These are phyloP conservation scores for Tragelaphus scriptus DNA, from an alignment of 2,113 vertebrate genomes.

Conservation along the genomic window DNA sequence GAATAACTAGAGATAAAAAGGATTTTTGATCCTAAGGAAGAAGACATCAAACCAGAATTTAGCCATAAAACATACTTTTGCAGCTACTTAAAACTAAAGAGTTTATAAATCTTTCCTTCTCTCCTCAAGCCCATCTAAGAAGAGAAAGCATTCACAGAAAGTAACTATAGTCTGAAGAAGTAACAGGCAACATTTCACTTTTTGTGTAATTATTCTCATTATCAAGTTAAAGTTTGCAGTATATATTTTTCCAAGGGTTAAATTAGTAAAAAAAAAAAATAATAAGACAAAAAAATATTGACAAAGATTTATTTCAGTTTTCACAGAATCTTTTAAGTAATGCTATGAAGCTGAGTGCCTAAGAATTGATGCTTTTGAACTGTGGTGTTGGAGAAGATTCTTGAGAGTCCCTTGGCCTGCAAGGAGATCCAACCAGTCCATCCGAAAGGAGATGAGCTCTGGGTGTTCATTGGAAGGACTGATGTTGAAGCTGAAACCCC, in stretches of 20 bases:
- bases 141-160: neutral
- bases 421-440: neutral
- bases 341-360: neutral
- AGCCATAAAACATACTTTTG: neutral
- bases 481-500: neutral
- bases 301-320: neutral
- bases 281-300: neutral
- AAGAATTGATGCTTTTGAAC: neutral
- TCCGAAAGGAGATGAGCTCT: neutral
- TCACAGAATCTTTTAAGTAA: neutral
- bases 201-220: neutral
- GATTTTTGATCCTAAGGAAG: conserved; percentile 49
- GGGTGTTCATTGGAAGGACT: neutral
- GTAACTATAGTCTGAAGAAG: neutral
- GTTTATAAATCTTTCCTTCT: neutral
- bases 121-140: neutral
- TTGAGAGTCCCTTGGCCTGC: neutral
- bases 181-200: neutral
- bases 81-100: conserved; percentile 11
- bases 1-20: conserved; percentile 28
- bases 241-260: neutral
- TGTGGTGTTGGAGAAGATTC: neutral
- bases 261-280: neutral
- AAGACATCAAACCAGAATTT: neutral
- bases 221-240: neutral